These are phyloP conservation scores for Lepidothrix coronata DNA, from an alignment of 2,113 vertebrate species.

Conservation along the genomic window DNA sequence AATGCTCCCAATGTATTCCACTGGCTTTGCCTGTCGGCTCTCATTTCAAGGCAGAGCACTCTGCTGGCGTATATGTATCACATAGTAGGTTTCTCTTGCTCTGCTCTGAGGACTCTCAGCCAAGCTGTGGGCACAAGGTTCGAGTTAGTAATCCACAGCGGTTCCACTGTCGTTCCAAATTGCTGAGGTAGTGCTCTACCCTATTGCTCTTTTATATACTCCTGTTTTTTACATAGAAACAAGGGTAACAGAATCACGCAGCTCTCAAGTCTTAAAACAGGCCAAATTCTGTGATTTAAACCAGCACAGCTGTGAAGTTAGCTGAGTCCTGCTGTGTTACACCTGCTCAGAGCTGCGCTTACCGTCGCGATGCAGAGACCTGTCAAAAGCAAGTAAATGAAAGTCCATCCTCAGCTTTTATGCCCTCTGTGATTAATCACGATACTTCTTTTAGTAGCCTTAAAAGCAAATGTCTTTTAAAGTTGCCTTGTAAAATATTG, in stretches of 20 bases:
- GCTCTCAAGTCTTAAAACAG: not conserved
- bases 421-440: not conserved
- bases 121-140: not conserved
- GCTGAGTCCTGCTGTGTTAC: not conserved
- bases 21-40: not conserved
- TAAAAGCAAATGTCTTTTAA: not conserved
- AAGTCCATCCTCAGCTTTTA: not conserved
- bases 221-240: not conserved
- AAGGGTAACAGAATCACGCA: not conserved
- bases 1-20: conserved; percentile 7
- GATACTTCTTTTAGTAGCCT: not conserved
- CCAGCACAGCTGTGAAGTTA: not conserved
- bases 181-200: not conserved
- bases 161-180: not conserved
- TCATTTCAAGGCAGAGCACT: conserved; percentile 12
- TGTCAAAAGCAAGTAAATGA: not conserved
- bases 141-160: not conserved
- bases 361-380: accelerated
- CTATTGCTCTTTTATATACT: not conserved
- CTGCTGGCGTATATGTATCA: accelerated
- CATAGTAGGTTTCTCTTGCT: not conserved
- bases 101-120: not conserved
- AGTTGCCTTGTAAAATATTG: not conserved
- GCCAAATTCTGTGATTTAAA: not conserved
- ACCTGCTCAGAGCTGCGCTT: not conserved